Percentiles rank a stretch among this genome's conserved stretches.
phyloP scores from a whole-genome alignment of 2,888 invertebrate species.

The Kuschelorhynchus macadamiae region DNA sequence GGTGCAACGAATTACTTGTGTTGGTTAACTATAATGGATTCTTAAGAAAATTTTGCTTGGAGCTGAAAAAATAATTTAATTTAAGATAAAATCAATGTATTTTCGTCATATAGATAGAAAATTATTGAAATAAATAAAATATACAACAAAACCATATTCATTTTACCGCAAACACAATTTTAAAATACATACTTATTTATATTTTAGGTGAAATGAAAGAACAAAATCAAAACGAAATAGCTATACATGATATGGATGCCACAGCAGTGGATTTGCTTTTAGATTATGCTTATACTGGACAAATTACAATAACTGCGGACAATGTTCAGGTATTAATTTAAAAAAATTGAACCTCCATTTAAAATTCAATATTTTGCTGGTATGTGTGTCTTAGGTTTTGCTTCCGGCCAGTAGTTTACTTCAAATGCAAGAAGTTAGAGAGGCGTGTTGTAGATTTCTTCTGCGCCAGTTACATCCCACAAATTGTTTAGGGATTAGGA shows the following conservation, averaged over 20 bases:
- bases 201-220: slow-evolving; percentile 74
- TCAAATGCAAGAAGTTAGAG: slow-evolving; percentile 78
- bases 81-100: too few species aligned
- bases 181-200: too few species aligned
- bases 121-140: too few species aligned
- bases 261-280: slow-evolving; percentile 78
- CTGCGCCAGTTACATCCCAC: slow-evolving; percentile 82
- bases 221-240: slow-evolving; percentile 71
- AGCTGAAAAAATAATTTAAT: too few species aligned
- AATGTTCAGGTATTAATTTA: slow-evolving; percentile 76
- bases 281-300: slow-evolving; percentile 82
- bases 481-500: slow-evolving; percentile 82
- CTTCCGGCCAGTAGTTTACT: slow-evolving; percentile 82
- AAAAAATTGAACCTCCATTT: too few species aligned
- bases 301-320: slow-evolving; percentile 72
- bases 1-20: too few species aligned
- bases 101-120: too few species aligned
- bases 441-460: slow-evolving; percentile 83
- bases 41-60: too few species aligned
- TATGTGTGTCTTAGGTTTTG: slow-evolving; percentile 67
- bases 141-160: too few species aligned
- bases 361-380: neutral
- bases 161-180: too few species aligned
- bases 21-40: too few species aligned
- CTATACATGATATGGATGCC: slow-evolving; percentile 74